Evolutionary conservation across 2,797 vertebrate species (phyloP), one percentile per base, ranked within the genome.

Genomic region (Chaenodraco wilsoni): DNA sequence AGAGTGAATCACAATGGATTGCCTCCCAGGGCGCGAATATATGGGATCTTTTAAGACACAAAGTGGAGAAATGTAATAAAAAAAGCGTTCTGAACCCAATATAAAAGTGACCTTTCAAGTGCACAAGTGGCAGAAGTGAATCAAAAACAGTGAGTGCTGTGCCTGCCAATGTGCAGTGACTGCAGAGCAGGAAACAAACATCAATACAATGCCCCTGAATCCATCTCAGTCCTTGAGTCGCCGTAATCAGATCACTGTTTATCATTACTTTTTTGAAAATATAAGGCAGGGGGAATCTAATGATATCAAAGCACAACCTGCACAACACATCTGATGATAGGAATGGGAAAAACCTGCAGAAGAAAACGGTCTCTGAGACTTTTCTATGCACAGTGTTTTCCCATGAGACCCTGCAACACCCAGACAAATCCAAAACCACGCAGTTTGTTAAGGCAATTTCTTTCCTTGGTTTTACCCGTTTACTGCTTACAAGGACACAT

Each of bases 31-130:
- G 40, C n/a, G 15, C 0, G 0, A 46, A 17, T 58, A 57, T 21
- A 66, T 4, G 27, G 60, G 60, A 40, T 78, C 66, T 82, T 81
- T 84, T 75, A 74, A 78, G 62, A 68, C 51, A 61, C 19, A 81
- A 67, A 86, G 37, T 40, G 54, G 46, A 17, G 63, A 71, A 84
- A 90, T 83, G 71, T 77, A 89, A 88, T 87, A 78, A 87, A 84
- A 82, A 56, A 82, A 56, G 43, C 27, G 50, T 54, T 71, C 11
- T 64, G 54, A 79, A 71, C 69, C 65, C 77, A 79, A 72, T 81
- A 84, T 79, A 72, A 86, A 65, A 78, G 33, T 76, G 86, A 93
- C 84, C 89, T 91, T 91, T 91, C 49, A 77, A 86, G 69, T 68
- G 65, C 41, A 48, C 65, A 69, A 81, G 73, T 69, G 59, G 76